phyloP scores from a whole-genome alignment of 1,140 invertebrate species.

The Bombus waltoni region DNA sequence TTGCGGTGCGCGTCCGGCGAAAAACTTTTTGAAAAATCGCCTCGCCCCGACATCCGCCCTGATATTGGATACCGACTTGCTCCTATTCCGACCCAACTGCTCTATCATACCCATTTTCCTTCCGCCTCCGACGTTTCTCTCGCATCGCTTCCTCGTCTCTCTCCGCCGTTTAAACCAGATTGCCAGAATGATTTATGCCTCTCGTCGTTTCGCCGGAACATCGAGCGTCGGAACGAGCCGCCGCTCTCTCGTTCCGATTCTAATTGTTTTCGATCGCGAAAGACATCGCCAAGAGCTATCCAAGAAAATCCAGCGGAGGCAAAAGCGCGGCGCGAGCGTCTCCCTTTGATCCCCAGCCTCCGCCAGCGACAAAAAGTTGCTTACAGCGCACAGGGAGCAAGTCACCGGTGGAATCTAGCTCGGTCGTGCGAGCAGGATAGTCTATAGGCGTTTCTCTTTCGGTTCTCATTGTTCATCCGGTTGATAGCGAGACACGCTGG shows the following conservation, averaged over 20 bases:
- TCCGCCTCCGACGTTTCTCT: slow-evolving; percentile 10
- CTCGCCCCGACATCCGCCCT: slow-evolving; percentile 28
- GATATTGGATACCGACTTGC: slow-evolving; percentile 66
- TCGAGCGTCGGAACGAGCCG: not conserved
- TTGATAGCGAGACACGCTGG: slow-evolving; percentile 71
- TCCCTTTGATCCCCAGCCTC: not conserved
- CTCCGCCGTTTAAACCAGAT: slow-evolving; percentile 23
- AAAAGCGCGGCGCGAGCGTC: not conserved
- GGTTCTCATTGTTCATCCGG: slow-evolving; percentile 74
- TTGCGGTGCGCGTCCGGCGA: slow-evolving; percentile 26
- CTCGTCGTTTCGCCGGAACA: not conserved
- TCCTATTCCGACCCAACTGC: slow-evolving; percentile 11
- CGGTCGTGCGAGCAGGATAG: slow-evolving; percentile 16
- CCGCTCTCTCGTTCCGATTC: not conserved
- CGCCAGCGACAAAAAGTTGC: not conserved
- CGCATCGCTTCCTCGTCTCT: not conserved
- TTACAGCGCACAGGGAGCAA: not conserved
- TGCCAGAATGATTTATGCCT: slow-evolving; percentile 5
- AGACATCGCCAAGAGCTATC: not conserved
- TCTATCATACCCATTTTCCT: slow-evolving; percentile 11
- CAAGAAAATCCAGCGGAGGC: not conserved
- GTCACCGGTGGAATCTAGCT: not conserved
- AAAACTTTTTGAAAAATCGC: slow-evolving; percentile 76
- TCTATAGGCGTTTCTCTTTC: slow-evolving; percentile 62
- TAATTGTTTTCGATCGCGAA: not conserved